Evolutionary conservation across 2,797 vertebrate species (phyloP).

Genomic region (Xiphophorus birchmanni): DNA sequence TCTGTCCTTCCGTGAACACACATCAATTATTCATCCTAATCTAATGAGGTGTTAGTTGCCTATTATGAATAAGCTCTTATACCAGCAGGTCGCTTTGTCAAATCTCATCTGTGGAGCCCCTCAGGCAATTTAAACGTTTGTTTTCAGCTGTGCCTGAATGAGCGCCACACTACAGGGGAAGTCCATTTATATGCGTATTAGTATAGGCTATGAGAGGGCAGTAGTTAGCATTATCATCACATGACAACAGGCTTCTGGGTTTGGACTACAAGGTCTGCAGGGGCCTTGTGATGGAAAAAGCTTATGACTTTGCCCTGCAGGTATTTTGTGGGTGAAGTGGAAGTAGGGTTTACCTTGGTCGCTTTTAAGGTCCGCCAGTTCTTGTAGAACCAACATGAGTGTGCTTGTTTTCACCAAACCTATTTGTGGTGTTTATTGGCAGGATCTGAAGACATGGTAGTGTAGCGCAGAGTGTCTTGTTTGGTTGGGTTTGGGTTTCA

Average conservation of each 20-base stretch:
- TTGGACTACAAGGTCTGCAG: not conserved
- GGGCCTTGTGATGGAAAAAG: not conserved
- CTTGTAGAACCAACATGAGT: not conserved
- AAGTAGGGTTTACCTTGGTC: not conserved
- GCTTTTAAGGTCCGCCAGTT: not conserved
- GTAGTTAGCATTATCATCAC: not conserved
- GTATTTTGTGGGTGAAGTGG: not conserved
- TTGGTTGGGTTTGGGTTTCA: not conserved
- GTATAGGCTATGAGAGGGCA: not conserved
- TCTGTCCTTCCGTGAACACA: slow-evolving; percentile 16
- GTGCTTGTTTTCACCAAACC: not conserved
- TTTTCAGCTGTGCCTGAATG: slow-evolving; percentile 1
- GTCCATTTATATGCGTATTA: not conserved
- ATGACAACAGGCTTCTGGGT: not conserved
- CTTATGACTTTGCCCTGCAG: not conserved
- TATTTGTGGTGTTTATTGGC: not conserved
- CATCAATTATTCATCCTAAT: slow-evolving; percentile 33
- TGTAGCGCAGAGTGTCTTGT: not conserved
- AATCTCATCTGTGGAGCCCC: slow-evolving; percentile 40
- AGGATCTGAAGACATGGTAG: not conserved
- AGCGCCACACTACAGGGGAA: not conserved
- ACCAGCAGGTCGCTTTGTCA: slow-evolving; percentile 61
- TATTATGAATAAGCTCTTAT: slow-evolving; percentile 56
- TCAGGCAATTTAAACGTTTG: slow-evolving; percentile 28
- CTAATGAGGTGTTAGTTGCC: slow-evolving; percentile 52